phyloP scores from a whole-genome alignment of 2,113 vertebrate species.

The Tichodroma muraria region DNA sequence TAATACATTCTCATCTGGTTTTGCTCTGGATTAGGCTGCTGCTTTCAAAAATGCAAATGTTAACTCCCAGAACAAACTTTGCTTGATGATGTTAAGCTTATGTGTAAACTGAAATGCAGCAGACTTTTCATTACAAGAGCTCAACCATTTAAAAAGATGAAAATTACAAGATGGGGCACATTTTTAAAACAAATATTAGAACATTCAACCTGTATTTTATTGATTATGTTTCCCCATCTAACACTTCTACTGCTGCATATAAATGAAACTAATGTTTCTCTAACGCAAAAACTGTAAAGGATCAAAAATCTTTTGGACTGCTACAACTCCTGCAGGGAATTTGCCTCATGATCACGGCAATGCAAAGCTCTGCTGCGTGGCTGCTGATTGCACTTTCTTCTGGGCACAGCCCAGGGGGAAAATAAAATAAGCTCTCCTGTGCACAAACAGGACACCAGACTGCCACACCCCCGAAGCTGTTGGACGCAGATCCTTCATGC shows the following conservation, averaged over 20 bases:
- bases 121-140: slow-evolving; percentile 29
- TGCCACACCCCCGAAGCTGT: background rate
- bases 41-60: slow-evolving; percentile 56
- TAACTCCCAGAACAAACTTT: slow-evolving; percentile 46
- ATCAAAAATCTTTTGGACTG: background rate
- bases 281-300: background rate
- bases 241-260: background rate
- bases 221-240: background rate
- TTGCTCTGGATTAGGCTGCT: slow-evolving; percentile 22
- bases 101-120: slow-evolving; percentile 45
- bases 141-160: slow-evolving; percentile 37
- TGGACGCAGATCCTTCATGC: background rate
- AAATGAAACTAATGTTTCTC: background rate
- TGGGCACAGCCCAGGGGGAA: background rate
- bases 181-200: slow-evolving; percentile 34
- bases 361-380: background rate
- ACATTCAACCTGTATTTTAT: background rate
- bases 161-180: slow-evolving; percentile 12
- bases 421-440: background rate
- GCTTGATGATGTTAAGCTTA: slow-evolving; percentile 44
- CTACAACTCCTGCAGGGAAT: background rate
- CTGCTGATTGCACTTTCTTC: background rate
- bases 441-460: background rate
- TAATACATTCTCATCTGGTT: slow-evolving; percentile 4
- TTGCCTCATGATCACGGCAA: background rate